phyloP scores from a whole-genome alignment of 35 echinoderm and acorn worm genomes.

The Lytechinus variegatus region DNA sequence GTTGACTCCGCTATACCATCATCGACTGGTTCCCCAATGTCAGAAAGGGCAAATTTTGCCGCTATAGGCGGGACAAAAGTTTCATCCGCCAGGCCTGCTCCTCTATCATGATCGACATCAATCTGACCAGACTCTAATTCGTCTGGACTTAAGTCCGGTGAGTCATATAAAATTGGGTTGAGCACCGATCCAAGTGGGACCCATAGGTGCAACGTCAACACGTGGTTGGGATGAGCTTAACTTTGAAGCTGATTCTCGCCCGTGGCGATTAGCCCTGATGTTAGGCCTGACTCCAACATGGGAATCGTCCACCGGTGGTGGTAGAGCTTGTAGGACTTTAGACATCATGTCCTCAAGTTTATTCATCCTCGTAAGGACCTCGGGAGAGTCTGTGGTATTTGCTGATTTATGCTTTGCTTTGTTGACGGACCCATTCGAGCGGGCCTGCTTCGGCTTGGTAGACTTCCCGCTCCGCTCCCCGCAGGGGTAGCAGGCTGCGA shows the following conservation, averaged over 20 bases:
- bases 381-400: too few species aligned
- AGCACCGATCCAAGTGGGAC: background rate
- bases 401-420: too few species aligned
- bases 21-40: background rate
- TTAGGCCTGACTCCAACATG: background rate
- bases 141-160: background rate
- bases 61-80: background rate
- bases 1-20: slow-evolving; percentile 15
- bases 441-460: too few species aligned
- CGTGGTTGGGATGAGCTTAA: background rate
- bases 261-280: background rate
- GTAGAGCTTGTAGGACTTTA: background rate
- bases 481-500: too few species aligned
- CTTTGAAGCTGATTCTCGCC: background rate
- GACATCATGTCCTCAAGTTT: too few species aligned
- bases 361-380: too few species aligned
- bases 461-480: too few species aligned
- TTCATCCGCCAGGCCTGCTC: too few species aligned
- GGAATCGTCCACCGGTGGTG: background rate
- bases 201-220: background rate
- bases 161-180: background rate
- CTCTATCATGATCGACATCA: background rate
- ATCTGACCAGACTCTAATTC: background rate
- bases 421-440: too few species aligned
- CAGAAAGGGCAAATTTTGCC: background rate